Evolutionary conservation across 2,797 vertebrate genomes (phyloP), one percentile per base, ranked within the genome.

Genomic region (Eleutherodactylus coqui): DNA sequence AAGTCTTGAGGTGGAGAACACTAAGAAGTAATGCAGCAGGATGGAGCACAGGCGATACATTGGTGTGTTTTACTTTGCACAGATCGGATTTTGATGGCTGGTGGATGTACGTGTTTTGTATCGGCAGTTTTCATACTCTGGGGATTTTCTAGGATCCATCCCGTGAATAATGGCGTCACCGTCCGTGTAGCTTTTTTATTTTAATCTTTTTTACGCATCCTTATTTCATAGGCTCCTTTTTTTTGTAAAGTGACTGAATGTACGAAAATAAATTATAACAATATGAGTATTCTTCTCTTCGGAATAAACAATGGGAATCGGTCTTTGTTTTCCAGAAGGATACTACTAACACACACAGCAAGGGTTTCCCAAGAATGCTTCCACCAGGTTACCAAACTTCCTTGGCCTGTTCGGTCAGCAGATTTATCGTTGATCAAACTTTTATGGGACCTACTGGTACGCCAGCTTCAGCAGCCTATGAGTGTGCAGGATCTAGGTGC

Each of bases 1-100:
- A 41, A 97, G 96, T 92, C 96, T 96, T 89, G 97, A 97, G 87
- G 97, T 99, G 89, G 96, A 93, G 89, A 98, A 97, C 91, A 93
- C 94, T 49, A 96, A 97, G 64, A 93, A 94, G 17, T 98, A 95
- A 94, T 89, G 87, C 0, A 0, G 87, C 72, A 73, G 69, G 69
- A 49, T 84, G 29, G 41, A 80, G 69, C 43, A 5, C 13, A 19
- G 17, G n/a, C 19, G 27, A 49, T 34, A 11, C 17, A 24, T 47
- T 2, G 21, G 2, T 29, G 47, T 24, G 27, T 73, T 29, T 41
- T 82, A 84, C 80, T 13, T 89, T 62, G 47, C 86, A 60, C 38
- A 64, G 7, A 17, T 19, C 13, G 55, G 55, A 47, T 36, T 2
- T 21, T 41, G 41, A 34, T 14, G 58, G 32, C 51, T 9, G 60